Conservation (phyloP, 2,888 invertebrate species). For the Caenorhabditis sp. region DNA sequence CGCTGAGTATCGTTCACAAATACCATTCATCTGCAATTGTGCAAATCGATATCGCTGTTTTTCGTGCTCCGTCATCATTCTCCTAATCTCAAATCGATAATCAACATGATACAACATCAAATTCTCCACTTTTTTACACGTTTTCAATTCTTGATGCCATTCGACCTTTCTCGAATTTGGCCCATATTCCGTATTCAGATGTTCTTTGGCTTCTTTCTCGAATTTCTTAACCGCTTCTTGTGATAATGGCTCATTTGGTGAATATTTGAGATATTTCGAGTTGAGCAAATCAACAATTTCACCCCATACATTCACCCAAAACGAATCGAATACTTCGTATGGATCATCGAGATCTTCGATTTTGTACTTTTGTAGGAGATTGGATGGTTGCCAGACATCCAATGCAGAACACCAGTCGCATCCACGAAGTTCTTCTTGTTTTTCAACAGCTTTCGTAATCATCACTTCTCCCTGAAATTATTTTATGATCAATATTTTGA, state of each 20-base stretch:
- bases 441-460: constrained; percentile 18
- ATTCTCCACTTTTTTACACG: background rate
- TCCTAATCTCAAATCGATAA: background rate
- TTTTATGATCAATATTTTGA: background rate
- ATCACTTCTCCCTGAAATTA: constrained; percentile 12
- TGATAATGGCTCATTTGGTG: background rate
- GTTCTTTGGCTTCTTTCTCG: background rate
- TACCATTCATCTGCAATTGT: background rate
- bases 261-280: background rate
- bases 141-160: background rate
- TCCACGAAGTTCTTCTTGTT: constrained; percentile 15
- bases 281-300: background rate
- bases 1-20: background rate
- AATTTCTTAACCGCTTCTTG: background rate
- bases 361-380: background rate
- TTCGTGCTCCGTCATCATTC: background rate
- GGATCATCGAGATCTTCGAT: background rate
- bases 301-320: background rate
- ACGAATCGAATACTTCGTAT: background rate
- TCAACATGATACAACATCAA: constrained; percentile 1
- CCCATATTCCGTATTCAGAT: background rate
- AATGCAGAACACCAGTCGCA: constrained; percentile 6
- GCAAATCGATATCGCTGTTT: background rate
- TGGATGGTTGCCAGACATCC: background rate
- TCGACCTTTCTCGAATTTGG: background rate